These are phyloP conservation scores for Thamnaconus septentrionalis DNA, from an alignment of 2,113 vertebrate genomes.

Conservation along the genomic window DNA sequence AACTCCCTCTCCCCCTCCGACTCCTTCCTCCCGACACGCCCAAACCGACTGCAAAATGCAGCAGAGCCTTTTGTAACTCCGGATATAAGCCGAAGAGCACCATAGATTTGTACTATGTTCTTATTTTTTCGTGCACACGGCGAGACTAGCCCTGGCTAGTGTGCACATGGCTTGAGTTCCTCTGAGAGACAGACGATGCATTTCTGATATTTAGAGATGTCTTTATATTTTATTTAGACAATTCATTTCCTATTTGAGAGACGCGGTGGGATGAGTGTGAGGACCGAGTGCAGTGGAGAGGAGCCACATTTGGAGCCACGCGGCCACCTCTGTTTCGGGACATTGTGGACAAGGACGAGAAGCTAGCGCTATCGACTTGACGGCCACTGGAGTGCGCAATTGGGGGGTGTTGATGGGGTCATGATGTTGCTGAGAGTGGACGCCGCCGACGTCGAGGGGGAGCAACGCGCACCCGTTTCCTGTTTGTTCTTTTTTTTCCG, in stretches of 20 bases:
- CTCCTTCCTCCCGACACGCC: not conserved
- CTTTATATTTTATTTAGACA: conserved; percentile 80
- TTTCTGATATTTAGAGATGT: conserved; percentile 83
- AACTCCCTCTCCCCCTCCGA: conserved; percentile 30
- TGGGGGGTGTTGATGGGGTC: too few species aligned
- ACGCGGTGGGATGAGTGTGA: conserved; percentile 62
- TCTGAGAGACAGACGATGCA: conserved; percentile 65
- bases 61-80: conserved; percentile 11
- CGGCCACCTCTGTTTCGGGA: conserved; percentile 76
- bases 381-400: too few species aligned
- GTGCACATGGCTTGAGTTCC: conserved; percentile 77
- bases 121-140: conserved; percentile 18
- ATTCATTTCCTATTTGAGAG: conserved; percentile 70
- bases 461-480: conserved; percentile 19
- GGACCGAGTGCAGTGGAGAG: conserved; percentile 16
- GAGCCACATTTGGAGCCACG: conserved; percentile 79
- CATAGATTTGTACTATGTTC: conserved; percentile 27
- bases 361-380: not conserved
- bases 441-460: conserved; percentile 68
- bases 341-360: conserved; percentile 79
- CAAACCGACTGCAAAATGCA: conserved; percentile 8
- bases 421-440: too few species aligned
- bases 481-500: conserved; percentile 11
- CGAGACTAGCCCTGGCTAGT: not conserved
- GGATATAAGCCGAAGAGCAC: conserved; percentile 5